Percentiles rank a stretch among this genome's conserved stretches.
phyloP scores from a whole-genome alignment of 2,113 vertebrate genomes.

The Myrmecobius fasciatus region DNA sequence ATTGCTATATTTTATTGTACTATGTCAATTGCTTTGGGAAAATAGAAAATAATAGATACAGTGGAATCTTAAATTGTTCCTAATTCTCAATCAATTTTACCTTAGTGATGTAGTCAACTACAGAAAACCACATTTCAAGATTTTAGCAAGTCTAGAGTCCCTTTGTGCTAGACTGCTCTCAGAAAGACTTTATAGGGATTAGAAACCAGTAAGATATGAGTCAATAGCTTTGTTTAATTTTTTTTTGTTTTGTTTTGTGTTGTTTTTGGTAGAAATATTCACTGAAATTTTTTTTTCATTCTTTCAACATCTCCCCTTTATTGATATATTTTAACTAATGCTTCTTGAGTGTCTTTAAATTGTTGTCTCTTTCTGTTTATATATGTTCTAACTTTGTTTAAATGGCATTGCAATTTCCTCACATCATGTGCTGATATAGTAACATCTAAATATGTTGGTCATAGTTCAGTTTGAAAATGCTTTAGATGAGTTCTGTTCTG shows the following conservation, averaged over 20 bases:
- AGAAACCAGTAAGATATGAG: neutral
- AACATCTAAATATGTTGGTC: neutral
- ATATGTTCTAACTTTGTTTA: neutral
- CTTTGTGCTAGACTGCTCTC: neutral
- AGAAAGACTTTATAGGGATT: neutral
- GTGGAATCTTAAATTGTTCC: neutral
- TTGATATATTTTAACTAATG: neutral
- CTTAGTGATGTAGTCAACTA: neutral
- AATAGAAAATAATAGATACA: neutral
- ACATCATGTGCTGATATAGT: neutral
- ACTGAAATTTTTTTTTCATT: neutral
- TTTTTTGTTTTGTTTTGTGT: neutral
- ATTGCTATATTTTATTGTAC: neutral
- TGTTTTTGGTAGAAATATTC: neutral
- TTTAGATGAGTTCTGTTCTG: neutral
- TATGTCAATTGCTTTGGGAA: neutral
- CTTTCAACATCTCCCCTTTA: neutral
- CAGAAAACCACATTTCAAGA: neutral
- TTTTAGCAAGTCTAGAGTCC: neutral
- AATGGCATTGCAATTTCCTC: neutral
- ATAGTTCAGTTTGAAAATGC: neutral
- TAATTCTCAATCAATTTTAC: neutral
- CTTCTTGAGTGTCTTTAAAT: neutral
- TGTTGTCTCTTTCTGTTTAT: neutral
- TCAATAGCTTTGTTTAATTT: neutral